Base-by-base conservation (phyloP, 1,140 invertebrate species). In the Macrobrachium rosenbergii region DNA sequence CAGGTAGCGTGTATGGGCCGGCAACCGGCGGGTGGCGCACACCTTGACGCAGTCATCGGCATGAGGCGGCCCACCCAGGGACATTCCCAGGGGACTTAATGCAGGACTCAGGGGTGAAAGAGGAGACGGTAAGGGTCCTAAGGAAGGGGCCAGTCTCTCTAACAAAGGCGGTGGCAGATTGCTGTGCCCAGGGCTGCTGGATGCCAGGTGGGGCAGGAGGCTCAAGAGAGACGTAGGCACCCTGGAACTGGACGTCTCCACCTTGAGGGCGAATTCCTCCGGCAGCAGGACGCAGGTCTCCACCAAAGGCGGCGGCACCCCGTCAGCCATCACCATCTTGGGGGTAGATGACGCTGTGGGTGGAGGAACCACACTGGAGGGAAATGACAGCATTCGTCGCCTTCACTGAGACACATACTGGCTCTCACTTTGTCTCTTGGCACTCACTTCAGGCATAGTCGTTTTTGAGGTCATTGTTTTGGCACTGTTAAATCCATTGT, bases 211-310 rank as follows among this genome's bases (percentile, higher is more conserved):
- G 14, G 84, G 84, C 78, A 87, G 84, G 28, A 87, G 69, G 67
- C 63, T 63, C 64, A 87, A 60, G 23, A 87, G 60, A 7, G 84
- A 81, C 23, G 84, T 52, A 8, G 52, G 52, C 28, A 87, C 19
- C 19, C 84, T 81, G 7, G 84, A 94, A 92, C 84, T 52, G 52
- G 52, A 94, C 93, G 87, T 94, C 86, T 94, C 94, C 80, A 96
- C 92, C 81, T 96, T 94, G 91, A 98, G 92, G 82, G 96, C 96
- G 91, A 98, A 95, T 92, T 98, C 96, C 92, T 95, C 95, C 43
- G 97, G 97, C 91, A 98, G 97, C 90, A 98, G 93, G 88, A 98
- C 96, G 92, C 97, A 95, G 89, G 96, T 97, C 94, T 98, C 97
- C 97, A 98, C 98, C 86, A 88, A 63, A 8, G 78, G 87, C 43